Percentiles rank a stretch among this genome's conserved stretches.
phyloP scores from a whole-genome alignment of 2,113 vertebrate species.

The Semnornis frantzii region DNA sequence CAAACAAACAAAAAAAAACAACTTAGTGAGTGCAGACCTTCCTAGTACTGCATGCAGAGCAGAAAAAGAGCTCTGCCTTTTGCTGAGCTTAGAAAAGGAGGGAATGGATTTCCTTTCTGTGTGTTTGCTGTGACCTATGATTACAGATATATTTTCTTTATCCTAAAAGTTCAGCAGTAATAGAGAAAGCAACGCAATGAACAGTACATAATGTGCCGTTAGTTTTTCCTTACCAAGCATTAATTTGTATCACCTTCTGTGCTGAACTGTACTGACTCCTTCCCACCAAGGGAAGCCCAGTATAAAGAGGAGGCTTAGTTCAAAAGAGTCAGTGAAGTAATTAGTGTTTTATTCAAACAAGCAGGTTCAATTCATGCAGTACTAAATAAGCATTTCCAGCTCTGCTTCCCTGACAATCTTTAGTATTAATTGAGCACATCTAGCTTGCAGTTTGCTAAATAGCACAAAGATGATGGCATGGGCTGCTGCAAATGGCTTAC shows the following conservation, averaged over 20 bases:
- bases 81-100: neutral
- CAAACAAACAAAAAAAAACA: neutral
- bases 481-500: neutral
- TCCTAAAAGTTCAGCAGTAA: neutral
- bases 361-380: conserved; percentile 15
- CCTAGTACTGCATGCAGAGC: neutral
- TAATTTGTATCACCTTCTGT: neutral
- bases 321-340: neutral
- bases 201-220: neutral
- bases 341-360: conserved; percentile 44
- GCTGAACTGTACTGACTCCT: neutral
- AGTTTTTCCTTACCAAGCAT: neutral
- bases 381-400: conserved; percentile 35
- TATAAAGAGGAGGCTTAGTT: neutral
- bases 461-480: conserved; percentile 1
- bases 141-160: conserved; percentile 3
- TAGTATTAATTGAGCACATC: neutral
- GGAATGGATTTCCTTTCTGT: conserved; percentile 11
- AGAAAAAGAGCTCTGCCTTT: neutral
- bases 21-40: neutral
- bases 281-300: neutral
- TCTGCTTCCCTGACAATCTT: conserved; percentile 6
- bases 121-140: neutral
- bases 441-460: conserved; percentile 13
- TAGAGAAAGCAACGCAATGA: neutral